Evolutionary conservation across 2,797 vertebrate species (phyloP).

Genomic region (Enteromius anoplus): DNA sequence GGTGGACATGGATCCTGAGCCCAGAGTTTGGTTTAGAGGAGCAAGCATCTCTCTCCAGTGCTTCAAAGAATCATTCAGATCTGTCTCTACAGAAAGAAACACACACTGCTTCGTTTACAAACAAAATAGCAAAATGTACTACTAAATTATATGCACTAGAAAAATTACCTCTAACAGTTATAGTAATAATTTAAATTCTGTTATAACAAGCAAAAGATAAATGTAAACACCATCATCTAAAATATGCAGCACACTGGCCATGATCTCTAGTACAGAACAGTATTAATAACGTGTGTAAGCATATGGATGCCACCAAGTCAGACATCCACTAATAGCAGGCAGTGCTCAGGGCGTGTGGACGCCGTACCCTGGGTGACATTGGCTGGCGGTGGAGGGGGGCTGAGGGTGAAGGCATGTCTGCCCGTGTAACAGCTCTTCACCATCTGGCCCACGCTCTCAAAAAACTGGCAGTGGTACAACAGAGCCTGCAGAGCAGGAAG

Average conservation of each 20-base stretch:
- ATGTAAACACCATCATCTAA: conserved; percentile 10
- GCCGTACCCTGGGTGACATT: conserved; percentile 56
- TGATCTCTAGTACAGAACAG: conserved; percentile 7
- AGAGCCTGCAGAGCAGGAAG: conserved; percentile 89
- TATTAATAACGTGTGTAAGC: conserved; percentile 20
- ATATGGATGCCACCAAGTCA: conserved; percentile 24
- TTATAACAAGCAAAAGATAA: background rate
- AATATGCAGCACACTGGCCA: background rate
- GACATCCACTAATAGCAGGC: conserved; percentile 25
- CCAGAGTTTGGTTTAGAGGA: conserved; percentile 70
- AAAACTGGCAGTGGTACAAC: conserved; percentile 90
- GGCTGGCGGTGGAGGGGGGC: conserved; percentile 54
- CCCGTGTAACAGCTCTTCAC: conserved; percentile 83
- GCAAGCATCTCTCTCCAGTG: conserved; percentile 76
- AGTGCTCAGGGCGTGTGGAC: background rate
- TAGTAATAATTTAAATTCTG: background rate
- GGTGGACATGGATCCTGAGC: conserved; percentile 87
- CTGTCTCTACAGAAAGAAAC: conserved; percentile 63
- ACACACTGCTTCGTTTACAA: background rate
- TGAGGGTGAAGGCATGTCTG: conserved; percentile 78
- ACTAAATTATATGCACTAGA: background rate
- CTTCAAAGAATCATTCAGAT: conserved; percentile 84
- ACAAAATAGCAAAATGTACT: background rate
- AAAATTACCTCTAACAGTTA: background rate
- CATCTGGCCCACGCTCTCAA: conserved; percentile 84